Evolutionary conservation across 53 echinoderm and acorn worm species (phyloP), one percentile per base, ranked within the genome.

Genomic region (Patiria pectinifera): DNA sequence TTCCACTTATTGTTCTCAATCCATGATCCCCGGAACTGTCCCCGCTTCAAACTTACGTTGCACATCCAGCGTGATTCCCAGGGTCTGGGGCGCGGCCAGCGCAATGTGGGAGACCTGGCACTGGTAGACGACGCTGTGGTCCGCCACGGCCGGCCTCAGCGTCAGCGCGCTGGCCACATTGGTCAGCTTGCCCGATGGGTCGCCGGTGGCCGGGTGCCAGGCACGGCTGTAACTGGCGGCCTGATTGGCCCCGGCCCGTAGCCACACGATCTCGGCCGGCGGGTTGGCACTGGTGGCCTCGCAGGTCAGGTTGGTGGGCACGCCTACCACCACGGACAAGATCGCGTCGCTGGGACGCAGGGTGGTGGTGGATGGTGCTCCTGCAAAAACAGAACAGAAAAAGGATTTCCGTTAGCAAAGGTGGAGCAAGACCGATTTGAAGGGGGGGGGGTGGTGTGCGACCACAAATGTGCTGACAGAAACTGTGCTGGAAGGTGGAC

Each of bases 51-150:
- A 94, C 97, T 97, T 85, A 96, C 97, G 93, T 62, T 96, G 97
- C 3, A 97, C 97, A 91, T 97, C 96, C 48, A 97, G 86, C 4
- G 79, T 94, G 18, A 95, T 47, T n/a, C 22, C 74, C n/a, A 74
- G 74, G 15, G 6, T 74, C 82, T 80, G 80, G 15, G 97, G 97
- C 35, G 83, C 60, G 5, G 59, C 63, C 43, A 95, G 44, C 1
- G 97, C 97, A 60, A 86, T 92, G 75, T 97, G 96, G 14, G 88
- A 91, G 21, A 94, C 95, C 13, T 91, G 92, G 59, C 97, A 97
- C 60, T 92, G 89, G 61, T 91, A 97, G 70, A 89, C 86, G 6
- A 87, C 26, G 69, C 95, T 93, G 43, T 96, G 87, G 62, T 97
- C 96, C 14, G 18, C 77, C n/a, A 95, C 45, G 2, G 90, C 93